Conservation (phyloP, 2,888 invertebrate genomes). For the Orthonychiurus folsomi region DNA sequence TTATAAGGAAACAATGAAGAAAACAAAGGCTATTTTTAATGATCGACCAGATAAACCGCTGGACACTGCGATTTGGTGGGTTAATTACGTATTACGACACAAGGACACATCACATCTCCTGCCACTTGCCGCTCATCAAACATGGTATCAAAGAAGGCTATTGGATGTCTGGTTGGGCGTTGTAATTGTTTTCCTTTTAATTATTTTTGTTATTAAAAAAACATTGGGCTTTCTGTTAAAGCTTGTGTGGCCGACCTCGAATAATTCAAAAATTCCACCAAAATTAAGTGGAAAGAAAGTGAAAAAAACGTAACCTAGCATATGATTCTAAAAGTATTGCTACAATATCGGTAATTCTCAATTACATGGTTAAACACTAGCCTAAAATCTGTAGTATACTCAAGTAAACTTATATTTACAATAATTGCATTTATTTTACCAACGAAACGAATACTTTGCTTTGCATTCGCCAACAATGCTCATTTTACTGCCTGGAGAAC, state of each 20-base stretch:
- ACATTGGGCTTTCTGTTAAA: background rate
- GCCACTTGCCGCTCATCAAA: slow-evolving; percentile 19
- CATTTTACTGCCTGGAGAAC: too few species aligned
- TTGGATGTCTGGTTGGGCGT: slow-evolving; percentile 22
- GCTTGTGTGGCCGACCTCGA: background rate
- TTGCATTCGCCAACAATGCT: too few species aligned
- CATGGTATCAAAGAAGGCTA: slow-evolving; percentile 26
- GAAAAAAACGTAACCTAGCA: too few species aligned
- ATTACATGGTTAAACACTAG: too few species aligned
- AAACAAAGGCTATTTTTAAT: slow-evolving; percentile 17
- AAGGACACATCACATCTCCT: slow-evolving; percentile 19
- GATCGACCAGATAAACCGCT: slow-evolving; percentile 26
- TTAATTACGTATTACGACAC: slow-evolving; percentile 28
- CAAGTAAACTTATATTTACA: too few species aligned
- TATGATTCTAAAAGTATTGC: too few species aligned
- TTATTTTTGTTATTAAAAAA: slow-evolving; percentile 3
- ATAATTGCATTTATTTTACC: too few species aligned
- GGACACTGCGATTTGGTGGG: slow-evolving; percentile 28
- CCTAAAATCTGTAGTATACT: too few species aligned
- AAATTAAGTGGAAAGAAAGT: background rate
- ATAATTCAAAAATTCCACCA: background rate
- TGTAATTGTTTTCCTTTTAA: background rate
- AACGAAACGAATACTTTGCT: too few species aligned
- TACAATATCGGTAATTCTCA: too few species aligned
- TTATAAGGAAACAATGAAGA: background rate